Percentiles rank a stretch among this genome's conserved stretches.
Conservation (phyloP, 2,888 invertebrate genomes). For the Cotesia congregata region DNA sequence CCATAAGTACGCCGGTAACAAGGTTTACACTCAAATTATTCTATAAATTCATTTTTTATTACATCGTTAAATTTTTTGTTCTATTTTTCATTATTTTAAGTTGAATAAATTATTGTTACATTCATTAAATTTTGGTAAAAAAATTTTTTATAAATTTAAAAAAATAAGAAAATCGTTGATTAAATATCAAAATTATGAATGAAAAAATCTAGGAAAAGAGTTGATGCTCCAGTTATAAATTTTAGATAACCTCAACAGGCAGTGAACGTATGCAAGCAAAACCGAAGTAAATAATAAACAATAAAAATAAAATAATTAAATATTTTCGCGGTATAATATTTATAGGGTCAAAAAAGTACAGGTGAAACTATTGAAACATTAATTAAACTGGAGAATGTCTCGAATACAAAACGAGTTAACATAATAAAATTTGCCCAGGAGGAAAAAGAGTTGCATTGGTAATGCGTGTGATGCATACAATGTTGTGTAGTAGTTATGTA, state of each 20-base stretch:
- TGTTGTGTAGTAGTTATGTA: slow-evolving; percentile 12
- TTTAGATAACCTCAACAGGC: not conserved
- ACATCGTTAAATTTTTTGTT: not conserved
- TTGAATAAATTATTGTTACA: no score
- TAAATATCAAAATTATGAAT: not conserved
- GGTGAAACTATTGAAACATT: slow-evolving; percentile 28
- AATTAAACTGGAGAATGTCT: slow-evolving; percentile 14
- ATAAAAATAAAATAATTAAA: not conserved
- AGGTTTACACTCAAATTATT: not conserved
- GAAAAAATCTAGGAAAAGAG: not conserved
- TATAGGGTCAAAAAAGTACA: not conserved
- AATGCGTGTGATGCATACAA: slow-evolving; percentile 27
- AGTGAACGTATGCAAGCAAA: not conserved
- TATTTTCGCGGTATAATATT: not conserved
- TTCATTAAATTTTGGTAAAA: no score
- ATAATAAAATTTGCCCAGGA: slow-evolving; percentile 9
- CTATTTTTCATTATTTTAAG: not conserved
- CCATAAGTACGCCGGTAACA: not conserved
- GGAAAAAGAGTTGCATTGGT: slow-evolving; percentile 12
- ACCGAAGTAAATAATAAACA: not conserved
- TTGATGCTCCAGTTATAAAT: no score
- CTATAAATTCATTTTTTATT: not conserved
- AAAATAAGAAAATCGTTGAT: not conserved
- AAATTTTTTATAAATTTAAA: no score
- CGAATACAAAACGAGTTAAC: slow-evolving; percentile 23